Conservation (phyloP, 2,888 invertebrate genomes). For the Drosophila percnosoma region DNA sequence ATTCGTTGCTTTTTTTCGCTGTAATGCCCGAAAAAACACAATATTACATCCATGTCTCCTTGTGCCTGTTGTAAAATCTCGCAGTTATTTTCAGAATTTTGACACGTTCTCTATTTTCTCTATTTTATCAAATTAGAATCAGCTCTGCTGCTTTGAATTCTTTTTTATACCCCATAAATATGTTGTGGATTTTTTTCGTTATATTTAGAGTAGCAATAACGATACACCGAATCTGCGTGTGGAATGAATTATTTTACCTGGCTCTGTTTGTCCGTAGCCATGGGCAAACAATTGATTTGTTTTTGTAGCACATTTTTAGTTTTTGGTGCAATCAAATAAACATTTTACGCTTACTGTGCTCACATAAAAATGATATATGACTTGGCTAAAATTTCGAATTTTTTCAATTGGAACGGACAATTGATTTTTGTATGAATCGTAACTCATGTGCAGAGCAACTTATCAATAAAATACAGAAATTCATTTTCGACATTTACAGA, state of each 20-base stretch:
- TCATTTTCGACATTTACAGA: neutral
- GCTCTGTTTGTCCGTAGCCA: slow-evolving; percentile 2
- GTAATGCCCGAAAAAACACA: neutral
- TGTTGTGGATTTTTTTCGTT: slow-evolving; percentile 12
- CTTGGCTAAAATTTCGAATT: neutral
- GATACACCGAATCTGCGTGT: slow-evolving; percentile 7
- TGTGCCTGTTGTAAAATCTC: neutral
- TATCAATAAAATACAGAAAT: slow-evolving; percentile 5
- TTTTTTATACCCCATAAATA: neutral
- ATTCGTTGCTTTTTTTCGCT: neutral
- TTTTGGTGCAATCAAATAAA: slow-evolving; percentile 29
- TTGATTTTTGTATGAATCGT: slow-evolving; percentile 20
- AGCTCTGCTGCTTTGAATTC: neutral
- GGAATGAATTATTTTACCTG: slow-evolving; percentile 15
- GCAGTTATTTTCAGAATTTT: neutral
- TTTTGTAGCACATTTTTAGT: slow-evolving; percentile 14
- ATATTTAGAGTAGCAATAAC: slow-evolving; percentile 13
- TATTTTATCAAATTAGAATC: neutral
- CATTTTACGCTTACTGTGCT: slow-evolving; percentile 22
- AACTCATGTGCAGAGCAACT: neutral
- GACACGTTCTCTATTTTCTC: no score
- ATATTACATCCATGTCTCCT: neutral
- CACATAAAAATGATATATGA: slow-evolving; percentile 39
- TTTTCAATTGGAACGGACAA: neutral
- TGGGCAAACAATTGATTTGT: slow-evolving; percentile 11